Percentiles rank a stretch among this genome's conserved stretches.
These are phyloP conservation scores for Tanypteryx hageni DNA, from an alignment of 2,888 invertebrate species.

Conservation along the genomic window DNA sequence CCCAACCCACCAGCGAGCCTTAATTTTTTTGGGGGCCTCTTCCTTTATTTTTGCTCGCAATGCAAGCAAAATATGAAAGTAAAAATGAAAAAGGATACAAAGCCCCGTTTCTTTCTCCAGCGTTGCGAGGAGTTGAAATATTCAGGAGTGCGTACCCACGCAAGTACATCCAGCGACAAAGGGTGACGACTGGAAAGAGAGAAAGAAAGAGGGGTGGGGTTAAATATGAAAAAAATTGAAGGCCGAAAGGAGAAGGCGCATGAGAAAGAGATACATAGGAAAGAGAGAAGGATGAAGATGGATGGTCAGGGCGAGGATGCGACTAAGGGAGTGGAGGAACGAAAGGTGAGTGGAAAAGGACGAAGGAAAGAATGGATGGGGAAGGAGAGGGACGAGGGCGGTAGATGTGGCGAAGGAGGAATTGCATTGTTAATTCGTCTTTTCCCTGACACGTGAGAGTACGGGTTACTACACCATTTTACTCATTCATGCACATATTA, in stretches of 20 bases:
- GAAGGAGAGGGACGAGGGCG: background rate
- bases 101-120: background rate
- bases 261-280: background rate
- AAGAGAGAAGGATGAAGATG: background rate
- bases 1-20: too few relatives aligned
- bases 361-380: background rate
- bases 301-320: background rate
- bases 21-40: too few relatives aligned
- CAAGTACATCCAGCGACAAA: background rate
- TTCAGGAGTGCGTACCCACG: background rate
- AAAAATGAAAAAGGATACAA: background rate
- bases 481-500: slow-evolving; percentile 51
- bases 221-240: background rate
- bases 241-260: background rate
- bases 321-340: background rate
- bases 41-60: background rate
- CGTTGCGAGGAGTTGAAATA: background rate
- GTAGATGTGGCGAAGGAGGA: background rate
- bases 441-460: background rate
- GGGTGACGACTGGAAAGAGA: background rate
- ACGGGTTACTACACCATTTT: background rate
- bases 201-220: background rate
- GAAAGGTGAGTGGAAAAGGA: background rate
- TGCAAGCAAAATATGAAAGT: background rate
- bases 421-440: background rate